phyloP scores from a whole-genome alignment of 1,140 invertebrate genomes.

The Neodiprion lecontei region DNA sequence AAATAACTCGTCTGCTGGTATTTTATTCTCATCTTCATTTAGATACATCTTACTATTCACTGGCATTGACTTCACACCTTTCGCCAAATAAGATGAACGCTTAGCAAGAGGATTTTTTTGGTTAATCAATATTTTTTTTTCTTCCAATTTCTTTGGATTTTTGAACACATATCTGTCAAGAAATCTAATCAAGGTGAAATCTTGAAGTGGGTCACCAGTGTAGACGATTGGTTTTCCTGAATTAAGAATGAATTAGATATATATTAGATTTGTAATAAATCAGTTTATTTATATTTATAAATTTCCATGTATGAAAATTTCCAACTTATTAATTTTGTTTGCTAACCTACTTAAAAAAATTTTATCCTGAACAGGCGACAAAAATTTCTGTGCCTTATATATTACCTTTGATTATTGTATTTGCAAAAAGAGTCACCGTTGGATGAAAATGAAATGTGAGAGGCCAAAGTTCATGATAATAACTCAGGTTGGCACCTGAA shows the following conservation, averaged over 20 bases:
- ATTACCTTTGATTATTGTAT: slow-evolving; percentile 78
- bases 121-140: slow-evolving; percentile 45
- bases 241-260: slow-evolving; percentile 37
- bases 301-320: background rate
- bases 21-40: slow-evolving; percentile 69
- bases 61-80: slow-evolving; percentile 67
- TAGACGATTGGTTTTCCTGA: slow-evolving; percentile 79
- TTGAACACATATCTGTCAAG: slow-evolving; percentile 95
- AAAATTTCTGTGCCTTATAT: slow-evolving; percentile 23
- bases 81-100: slow-evolving; percentile 68
- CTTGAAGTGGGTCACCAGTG: slow-evolving; percentile 89
- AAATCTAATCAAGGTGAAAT: slow-evolving; percentile 89
- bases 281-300: background rate
- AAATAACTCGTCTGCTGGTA: slow-evolving; percentile 85
- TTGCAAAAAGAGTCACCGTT: slow-evolving; percentile 87
- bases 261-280: slow-evolving; percentile 20
- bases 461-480: slow-evolving; percentile 75
- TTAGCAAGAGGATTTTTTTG: slow-evolving; percentile 50
- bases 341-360: background rate
- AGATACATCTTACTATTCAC: slow-evolving; percentile 76
- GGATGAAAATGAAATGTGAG: slow-evolving; percentile 88
- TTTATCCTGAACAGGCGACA: background rate
- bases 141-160: slow-evolving; percentile 85
- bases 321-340: background rate
- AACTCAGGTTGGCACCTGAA: slow-evolving; percentile 74